Conservation (phyloP, 2,797 vertebrate genomes). For the Mastacembelus armatus region DNA sequence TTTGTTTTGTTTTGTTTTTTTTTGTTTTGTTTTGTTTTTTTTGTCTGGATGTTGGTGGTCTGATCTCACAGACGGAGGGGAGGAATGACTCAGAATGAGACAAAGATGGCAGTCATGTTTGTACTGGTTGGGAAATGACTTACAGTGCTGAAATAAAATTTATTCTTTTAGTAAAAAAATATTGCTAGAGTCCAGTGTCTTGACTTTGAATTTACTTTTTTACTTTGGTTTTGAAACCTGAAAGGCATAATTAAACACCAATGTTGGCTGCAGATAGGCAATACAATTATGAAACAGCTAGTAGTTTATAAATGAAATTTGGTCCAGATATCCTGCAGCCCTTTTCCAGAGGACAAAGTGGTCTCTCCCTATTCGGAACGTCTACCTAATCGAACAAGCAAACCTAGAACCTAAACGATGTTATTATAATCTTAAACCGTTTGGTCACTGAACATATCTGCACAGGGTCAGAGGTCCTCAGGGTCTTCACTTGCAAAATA, state of each 20-base stretch:
- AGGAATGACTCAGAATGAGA: constrained; percentile 85
- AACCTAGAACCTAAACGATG: too few species aligned
- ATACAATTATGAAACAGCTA: too few species aligned
- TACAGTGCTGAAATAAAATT: constrained; percentile 98
- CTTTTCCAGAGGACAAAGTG: too few species aligned
- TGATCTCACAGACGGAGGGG: constrained; percentile 85
- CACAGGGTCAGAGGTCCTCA: background rate
- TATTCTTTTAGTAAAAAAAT: constrained; percentile 96
- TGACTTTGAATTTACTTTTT: constrained; percentile 3
- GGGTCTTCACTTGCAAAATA: background rate
- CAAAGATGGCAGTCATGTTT: constrained; percentile 90
- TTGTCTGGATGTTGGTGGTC: constrained; percentile 89
- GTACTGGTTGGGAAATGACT: constrained; percentile 95
- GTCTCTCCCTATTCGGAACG: too few species aligned
- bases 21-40: constrained; percentile 43
- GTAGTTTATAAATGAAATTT: too few species aligned
- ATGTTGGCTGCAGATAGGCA: too few species aligned
- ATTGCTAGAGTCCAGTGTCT: constrained; percentile 24
- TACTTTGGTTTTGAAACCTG: background rate
- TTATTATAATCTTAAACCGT: too few species aligned
- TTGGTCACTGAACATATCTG: background rate
- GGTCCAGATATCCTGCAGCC: too few species aligned
- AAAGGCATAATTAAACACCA: background rate
- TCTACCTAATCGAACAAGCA: too few species aligned
- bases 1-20: constrained; percentile 69